Base-by-base conservation (phyloP, 2,113 vertebrate species). In the Cyphomyrus plagiostoma region DNA sequence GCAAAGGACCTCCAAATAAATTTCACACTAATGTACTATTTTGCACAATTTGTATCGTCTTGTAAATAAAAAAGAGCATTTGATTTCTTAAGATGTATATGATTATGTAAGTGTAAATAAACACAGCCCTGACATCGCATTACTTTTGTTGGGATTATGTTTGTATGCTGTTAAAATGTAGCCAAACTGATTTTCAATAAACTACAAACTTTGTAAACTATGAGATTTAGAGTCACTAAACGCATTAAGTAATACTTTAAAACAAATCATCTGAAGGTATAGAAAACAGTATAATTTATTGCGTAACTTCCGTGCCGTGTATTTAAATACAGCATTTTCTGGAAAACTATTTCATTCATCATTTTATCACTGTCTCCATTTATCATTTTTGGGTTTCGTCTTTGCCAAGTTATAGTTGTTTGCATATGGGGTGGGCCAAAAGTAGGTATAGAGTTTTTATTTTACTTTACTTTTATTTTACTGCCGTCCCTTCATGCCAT, bases 41-140 rank as follows among this genome's bases (percentile, higher is more conserved):
- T 94, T 94, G 93, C 94, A 94, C 93, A 93, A 92, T 90, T 90
- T 95, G 92, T 94, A 94, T 80, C 74, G 82, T 94, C 94, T 95
- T 94, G 93, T 93, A 94, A 92, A 92, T 94, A 93, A 89, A 8
- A 49, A 89, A 89, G 39, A 89, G 39, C 3, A 52, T 92, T 88
- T 94, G 93, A 93, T 94, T 91, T 23, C 58, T 91, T 92, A 90
- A 93, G 90, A 93, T 95, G 93, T 95, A 93, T 86, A 86, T 35
- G 19, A 85, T 83, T 58, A 87, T 93, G 92, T 90, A 91, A 93
- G 93, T 90, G 90, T 91, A 91, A 95, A 95, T 95, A 94, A 95
- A 94, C 87, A 92, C 91, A 93, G 89, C 90, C 74, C 70, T 93
- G 90, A 84, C 90, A 90, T 90, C 91, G 91, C 13, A 85, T 56